These are phyloP conservation scores for Phrynocephalus guinanensis DNA, from an alignment of 2,797 vertebrate species.

Conservation along the genomic window DNA sequence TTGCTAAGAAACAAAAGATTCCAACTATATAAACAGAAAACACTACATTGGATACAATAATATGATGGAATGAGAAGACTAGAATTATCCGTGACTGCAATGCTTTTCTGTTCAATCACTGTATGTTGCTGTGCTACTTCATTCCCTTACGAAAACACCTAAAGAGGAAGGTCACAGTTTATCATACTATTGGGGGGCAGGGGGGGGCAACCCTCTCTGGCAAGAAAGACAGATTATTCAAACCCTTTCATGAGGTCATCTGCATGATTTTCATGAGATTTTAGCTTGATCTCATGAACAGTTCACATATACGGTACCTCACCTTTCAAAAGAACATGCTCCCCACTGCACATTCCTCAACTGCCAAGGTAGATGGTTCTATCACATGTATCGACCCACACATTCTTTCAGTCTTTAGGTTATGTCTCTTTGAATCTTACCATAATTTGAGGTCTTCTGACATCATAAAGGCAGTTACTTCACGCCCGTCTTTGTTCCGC, in stretches of 20 bases:
- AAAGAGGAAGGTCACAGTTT: background rate
- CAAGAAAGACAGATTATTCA: background rate
- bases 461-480: too few species aligned
- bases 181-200: background rate
- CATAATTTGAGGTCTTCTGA: too few species aligned
- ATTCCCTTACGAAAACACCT: background rate
- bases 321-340: background rate
- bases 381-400: background rate
- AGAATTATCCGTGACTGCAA: conserved; percentile 9
- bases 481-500: too few species aligned
- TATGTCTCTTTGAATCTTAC: too few species aligned
- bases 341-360: background rate
- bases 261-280: background rate
- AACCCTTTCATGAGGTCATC: background rate
- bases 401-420: background rate
- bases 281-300: background rate
- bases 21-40: conserved; percentile 27
- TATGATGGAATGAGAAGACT: background rate
- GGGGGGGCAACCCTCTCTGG: background rate
- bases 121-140: background rate
- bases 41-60: conserved; percentile 5
- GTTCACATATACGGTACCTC: background rate
- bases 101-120: background rate
- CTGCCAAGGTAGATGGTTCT: background rate
- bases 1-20: conserved; percentile 42